Conservation (phyloP, 2,113 vertebrate genomes). For the Poeciliopsis prolifica region DNA sequence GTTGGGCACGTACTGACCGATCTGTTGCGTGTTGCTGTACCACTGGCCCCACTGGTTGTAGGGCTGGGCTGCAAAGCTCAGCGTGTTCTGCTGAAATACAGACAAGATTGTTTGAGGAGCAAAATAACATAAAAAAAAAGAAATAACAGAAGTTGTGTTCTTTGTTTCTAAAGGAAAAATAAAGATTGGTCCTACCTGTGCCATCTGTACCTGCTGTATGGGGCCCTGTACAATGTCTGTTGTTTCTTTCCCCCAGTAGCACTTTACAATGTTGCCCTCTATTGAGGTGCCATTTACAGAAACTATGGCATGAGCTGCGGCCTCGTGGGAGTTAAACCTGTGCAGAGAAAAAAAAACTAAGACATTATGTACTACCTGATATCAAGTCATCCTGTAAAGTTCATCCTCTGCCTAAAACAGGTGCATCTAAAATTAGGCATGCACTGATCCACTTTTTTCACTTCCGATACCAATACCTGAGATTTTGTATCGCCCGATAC, state of each 20-base stretch:
- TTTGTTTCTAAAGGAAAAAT: no score
- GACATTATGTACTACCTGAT: neutral
- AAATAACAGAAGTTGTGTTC: neutral
- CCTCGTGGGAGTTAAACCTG: conserved; percentile 92
- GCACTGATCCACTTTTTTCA: no score
- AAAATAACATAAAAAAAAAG: neutral
- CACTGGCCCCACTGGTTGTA: conserved; percentile 97
- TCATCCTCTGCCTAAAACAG: neutral
- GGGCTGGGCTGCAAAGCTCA: conserved; percentile 88
- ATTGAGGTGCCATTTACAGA: conserved; percentile 94
- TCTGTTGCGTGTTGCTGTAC: conserved; percentile 93
- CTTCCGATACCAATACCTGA: no score
- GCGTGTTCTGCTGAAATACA: conserved; percentile 83
- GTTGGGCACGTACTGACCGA: conserved; percentile 96
- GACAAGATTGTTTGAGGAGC: conserved; percentile 30
- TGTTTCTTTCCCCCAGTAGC: conserved; percentile 98
- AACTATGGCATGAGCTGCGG: conserved; percentile 95
- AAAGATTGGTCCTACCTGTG: conserved; percentile 46
- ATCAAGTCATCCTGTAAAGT: neutral
- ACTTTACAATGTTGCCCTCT: conserved; percentile 94
- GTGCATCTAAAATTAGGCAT: no score
- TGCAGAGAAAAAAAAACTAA: fast-evolving
- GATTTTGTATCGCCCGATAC: no score
- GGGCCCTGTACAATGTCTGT: conserved; percentile 83
- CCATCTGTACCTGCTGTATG: conserved; percentile 87